Conservation (phyloP, 30 jellyfish, hydroid and myxozoan genomes). For the Catostylus mosaicus region DNA sequence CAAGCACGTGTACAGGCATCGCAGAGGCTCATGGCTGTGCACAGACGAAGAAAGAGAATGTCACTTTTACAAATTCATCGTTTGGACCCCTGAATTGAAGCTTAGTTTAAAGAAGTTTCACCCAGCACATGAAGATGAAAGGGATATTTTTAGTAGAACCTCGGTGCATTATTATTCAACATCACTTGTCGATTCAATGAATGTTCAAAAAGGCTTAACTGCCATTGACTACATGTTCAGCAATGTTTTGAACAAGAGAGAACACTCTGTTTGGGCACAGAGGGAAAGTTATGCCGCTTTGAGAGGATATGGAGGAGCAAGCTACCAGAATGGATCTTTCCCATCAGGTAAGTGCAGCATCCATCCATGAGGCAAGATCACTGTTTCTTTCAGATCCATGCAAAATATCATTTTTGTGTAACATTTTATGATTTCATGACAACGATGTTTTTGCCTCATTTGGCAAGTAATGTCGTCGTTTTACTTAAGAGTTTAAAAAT, state of each 20-base stretch:
- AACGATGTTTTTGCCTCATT: no score
- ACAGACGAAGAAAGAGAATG: conserved; percentile 40
- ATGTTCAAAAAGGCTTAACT: conserved; percentile 68
- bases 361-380: no score
- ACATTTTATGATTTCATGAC: no score
- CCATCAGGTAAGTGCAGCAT: conserved; percentile 55
- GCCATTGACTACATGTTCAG: conserved; percentile 87
- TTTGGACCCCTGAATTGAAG: conserved; percentile 93
- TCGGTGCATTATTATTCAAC: conserved; percentile 71
- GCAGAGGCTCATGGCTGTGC: conserved; percentile 68
- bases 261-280: conserved; percentile 88
- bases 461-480: no score
- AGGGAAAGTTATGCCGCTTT: conserved; percentile 85
- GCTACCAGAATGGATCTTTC: conserved; percentile 58
- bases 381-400: no score
- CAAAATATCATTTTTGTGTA: no score
- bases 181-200: conserved; percentile 61
- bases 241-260: conserved; percentile 56
- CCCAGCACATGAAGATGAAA: conserved; percentile 41
- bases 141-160: conserved; percentile 42
- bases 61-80: conserved; percentile 74
- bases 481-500: no score
- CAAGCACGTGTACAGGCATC: conserved; percentile 47
- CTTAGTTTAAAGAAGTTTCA: conserved; percentile 60
- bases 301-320: conserved; percentile 53